phyloP scores from a whole-genome alignment of 2,113 vertebrate genomes.

The Cairina moschata region DNA sequence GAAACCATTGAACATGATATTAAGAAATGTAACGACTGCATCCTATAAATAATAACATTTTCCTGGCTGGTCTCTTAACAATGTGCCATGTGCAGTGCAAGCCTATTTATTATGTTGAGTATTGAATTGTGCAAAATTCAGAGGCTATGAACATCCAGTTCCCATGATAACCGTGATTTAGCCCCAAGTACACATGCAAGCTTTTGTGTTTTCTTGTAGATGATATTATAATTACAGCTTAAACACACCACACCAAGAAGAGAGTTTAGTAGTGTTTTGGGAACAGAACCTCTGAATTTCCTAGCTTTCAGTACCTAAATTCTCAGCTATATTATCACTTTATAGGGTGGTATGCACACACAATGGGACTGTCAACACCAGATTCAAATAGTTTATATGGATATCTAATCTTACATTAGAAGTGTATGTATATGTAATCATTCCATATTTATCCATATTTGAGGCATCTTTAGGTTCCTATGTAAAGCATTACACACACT shows the following conservation, averaged over 20 bases:
- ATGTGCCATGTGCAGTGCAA: not conserved
- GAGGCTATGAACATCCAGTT: not conserved
- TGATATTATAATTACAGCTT: not conserved
- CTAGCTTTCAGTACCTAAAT: not conserved
- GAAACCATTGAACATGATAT: not conserved
- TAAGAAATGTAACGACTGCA: not conserved
- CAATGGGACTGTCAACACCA: not conserved
- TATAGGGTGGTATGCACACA: not conserved
- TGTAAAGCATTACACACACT: not conserved
- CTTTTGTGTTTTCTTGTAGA: not conserved
- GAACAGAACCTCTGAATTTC: conserved; percentile 1
- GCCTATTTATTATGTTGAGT: not conserved
- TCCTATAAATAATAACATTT: not conserved
- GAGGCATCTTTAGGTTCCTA: not conserved
- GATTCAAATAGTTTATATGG: not conserved
- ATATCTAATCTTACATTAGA: not conserved
- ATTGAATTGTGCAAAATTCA: not conserved
- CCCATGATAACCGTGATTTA: not conserved
- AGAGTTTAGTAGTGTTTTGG: not conserved
- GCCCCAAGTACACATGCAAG: not conserved
- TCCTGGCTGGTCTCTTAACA: not conserved
- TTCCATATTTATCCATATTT: not conserved
- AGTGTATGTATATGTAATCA: not conserved
- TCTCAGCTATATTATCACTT: not conserved
- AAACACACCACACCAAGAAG: not conserved